Evolutionary conservation across 2,113 vertebrate species (phyloP).

Genomic region (Rhadina sibilatrix): DNA sequence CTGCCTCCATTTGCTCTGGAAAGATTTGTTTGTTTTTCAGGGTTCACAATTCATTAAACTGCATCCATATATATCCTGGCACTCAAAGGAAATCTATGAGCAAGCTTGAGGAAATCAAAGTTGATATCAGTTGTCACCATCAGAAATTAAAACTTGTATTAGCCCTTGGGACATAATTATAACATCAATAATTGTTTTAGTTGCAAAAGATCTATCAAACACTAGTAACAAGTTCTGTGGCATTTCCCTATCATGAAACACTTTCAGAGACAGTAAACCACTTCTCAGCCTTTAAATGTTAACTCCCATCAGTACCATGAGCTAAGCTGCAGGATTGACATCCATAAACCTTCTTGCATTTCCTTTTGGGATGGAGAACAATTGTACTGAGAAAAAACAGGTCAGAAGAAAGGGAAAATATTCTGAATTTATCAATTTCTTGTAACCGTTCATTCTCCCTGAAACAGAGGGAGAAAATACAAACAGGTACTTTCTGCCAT

Average conservation of each 20-base stretch:
- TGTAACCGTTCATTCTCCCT: neutral
- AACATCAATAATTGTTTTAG: neutral
- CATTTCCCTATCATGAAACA: neutral
- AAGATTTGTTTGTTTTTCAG: neutral
- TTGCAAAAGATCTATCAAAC: neutral
- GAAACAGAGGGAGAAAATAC: neutral
- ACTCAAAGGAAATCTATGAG: neutral
- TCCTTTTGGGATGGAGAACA: neutral
- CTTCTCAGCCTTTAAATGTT: neutral
- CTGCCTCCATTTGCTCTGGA: neutral
- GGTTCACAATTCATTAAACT: neutral
- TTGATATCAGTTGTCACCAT: neutral
- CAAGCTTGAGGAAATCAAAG: neutral
- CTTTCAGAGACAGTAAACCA: neutral
- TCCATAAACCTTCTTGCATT: neutral
- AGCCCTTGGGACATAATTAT: neutral
- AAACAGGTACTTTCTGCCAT: constrained; percentile 33
- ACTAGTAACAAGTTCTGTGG: neutral
- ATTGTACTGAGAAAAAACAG: neutral
- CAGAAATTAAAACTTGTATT: neutral
- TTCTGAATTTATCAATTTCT: neutral
- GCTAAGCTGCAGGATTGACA: neutral
- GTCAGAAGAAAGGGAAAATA: neutral
- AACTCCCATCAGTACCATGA: neutral
- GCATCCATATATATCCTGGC: neutral